phyloP scores from a whole-genome alignment of 2,797 vertebrate genomes.

The Centroberyx gerrardi region DNA sequence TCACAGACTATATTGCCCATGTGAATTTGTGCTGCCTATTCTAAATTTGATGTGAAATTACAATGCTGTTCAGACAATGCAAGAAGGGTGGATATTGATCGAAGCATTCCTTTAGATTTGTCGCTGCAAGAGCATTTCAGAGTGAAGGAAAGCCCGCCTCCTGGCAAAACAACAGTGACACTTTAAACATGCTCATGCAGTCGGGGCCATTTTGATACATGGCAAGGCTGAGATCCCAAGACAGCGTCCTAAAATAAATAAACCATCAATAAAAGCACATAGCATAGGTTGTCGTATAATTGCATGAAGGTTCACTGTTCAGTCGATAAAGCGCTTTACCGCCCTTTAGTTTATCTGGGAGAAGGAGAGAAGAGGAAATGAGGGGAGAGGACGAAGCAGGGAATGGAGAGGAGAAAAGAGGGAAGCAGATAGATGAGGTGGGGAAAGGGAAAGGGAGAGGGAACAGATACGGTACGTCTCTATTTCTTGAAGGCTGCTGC shows the following conservation, averaged over 20 bases:
- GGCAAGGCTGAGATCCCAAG: slow-evolving; percentile 19
- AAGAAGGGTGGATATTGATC: slow-evolving; percentile 40
- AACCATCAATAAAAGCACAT: slow-evolving; percentile 7
- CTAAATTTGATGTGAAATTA: slow-evolving; percentile 28
- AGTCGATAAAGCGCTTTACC: slow-evolving; percentile 24
- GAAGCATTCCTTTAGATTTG: slow-evolving; percentile 57
- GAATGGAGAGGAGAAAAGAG: slow-evolving; percentile 2
- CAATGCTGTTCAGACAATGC: slow-evolving; percentile 11
- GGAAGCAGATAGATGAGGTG: slow-evolving; percentile 45
- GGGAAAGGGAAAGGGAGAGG: slow-evolving; percentile 29
- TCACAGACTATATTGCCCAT: slow-evolving; percentile 14
- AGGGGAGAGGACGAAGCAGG: slow-evolving; percentile 35
- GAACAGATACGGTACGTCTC: slow-evolving; percentile 46
- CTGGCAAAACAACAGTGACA: slow-evolving; percentile 16
- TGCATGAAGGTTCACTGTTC: slow-evolving; percentile 14
- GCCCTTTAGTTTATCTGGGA: slow-evolving; percentile 32
- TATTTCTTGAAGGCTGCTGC: slow-evolving; percentile 60
- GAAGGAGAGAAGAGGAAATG: slow-evolving; percentile 12
- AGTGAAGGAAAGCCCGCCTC: slow-evolving; percentile 43
- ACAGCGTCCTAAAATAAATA: slow-evolving; percentile 21
- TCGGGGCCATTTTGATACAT: slow-evolving; percentile 14
- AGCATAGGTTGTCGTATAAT: slow-evolving; percentile 9
- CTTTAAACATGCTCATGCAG: slow-evolving; percentile 16
- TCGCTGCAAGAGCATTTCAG: slow-evolving; percentile 33
- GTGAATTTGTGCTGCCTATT: slow-evolving; percentile 21